Conservation (phyloP, 1,140 invertebrate species). For the Portunus trituberculatus region DNA sequence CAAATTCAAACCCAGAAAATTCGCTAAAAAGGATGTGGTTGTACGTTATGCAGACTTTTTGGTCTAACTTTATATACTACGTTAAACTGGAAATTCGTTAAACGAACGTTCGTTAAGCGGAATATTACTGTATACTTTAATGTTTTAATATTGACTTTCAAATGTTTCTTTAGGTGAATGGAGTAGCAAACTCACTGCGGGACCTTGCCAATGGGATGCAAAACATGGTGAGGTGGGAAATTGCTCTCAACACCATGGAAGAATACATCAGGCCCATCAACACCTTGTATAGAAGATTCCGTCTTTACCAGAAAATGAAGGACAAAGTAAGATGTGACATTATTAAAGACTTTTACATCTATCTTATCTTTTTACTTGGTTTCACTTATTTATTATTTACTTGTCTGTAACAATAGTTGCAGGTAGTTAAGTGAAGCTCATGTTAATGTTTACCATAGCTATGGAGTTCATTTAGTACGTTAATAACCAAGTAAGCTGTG, state of each 20-base stretch:
- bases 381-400: not conserved
- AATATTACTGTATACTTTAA: too few relatives aligned
- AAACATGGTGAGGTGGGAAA: slow-evolving; percentile 78
- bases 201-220: slow-evolving; percentile 74
- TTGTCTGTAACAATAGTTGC: not conserved
- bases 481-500: too few relatives aligned
- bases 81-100: too few relatives aligned
- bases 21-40: too few relatives aligned
- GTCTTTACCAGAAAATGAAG: slow-evolving; percentile 71
- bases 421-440: too few relatives aligned
- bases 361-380: not conserved
- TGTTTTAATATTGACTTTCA: too few relatives aligned
- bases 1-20: too few relatives aligned
- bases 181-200: slow-evolving; percentile 75
- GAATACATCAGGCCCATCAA: slow-evolving; percentile 77
- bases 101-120: too few relatives aligned
- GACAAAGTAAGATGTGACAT: slow-evolving; percentile 51
- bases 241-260: slow-evolving; percentile 77
- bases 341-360: not conserved
- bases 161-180: slow-evolving; percentile 65
- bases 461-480: too few relatives aligned
- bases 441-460: too few relatives aligned
- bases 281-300: slow-evolving; percentile 77
- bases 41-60: too few relatives aligned
- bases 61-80: too few relatives aligned